Evolutionary conservation across 2,797 vertebrate species (phyloP).

Genomic region (Sebastes diploproa): DNA sequence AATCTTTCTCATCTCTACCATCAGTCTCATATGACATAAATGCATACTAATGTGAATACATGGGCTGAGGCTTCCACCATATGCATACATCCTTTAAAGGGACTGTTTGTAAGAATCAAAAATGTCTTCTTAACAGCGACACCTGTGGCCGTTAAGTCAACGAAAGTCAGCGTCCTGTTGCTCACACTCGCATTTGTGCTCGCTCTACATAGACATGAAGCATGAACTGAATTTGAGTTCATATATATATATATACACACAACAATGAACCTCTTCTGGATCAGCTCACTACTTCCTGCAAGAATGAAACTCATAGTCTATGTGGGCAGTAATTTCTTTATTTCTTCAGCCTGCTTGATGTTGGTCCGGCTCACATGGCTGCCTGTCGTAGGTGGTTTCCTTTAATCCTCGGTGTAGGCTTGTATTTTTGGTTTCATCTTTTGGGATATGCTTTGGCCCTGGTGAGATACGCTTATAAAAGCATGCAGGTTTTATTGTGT

Average conservation of each 20-base stretch:
- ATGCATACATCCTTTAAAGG: background rate
- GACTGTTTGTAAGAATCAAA: no score
- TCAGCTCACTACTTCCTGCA: background rate
- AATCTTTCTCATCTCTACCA: background rate
- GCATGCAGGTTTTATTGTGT: background rate
- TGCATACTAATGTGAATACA: no score
- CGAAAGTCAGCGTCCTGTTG: no score
- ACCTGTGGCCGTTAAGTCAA: no score
- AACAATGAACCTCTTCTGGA: background rate
- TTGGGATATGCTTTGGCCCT: constrained; percentile 4
- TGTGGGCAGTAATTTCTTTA: background rate
- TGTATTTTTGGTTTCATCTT: constrained; percentile 4
- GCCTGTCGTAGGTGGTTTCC: constrained; percentile 27
- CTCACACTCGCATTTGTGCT: no score
- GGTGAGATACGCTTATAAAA: background rate
- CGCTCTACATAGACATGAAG: no score
- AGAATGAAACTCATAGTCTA: background rate
- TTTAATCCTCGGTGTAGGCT: constrained; percentile 28
- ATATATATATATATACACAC: background rate
- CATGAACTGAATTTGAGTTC: background rate
- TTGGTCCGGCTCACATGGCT: background rate
- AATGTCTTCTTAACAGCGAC: no score
- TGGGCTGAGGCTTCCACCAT: background rate
- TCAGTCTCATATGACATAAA: background rate
- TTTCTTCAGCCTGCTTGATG: background rate